Conservation (phyloP, 2,888 invertebrate species). For the Diaperis boleti region DNA sequence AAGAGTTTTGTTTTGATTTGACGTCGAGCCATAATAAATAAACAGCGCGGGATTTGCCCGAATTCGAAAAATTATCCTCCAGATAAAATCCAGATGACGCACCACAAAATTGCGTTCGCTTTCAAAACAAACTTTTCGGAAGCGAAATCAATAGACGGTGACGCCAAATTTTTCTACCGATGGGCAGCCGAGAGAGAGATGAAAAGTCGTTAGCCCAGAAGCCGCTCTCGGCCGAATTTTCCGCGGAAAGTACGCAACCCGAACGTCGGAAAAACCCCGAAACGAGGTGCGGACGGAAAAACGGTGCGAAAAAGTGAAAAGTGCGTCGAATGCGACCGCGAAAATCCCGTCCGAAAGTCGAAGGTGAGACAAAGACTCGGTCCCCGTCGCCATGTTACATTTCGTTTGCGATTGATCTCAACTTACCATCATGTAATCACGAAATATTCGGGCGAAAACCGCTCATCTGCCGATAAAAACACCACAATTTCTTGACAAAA, state of each 20-base stretch:
- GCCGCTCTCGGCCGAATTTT: constrained; percentile 25
- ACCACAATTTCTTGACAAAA: no score
- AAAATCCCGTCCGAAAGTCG: constrained; percentile 2
- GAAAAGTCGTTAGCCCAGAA: constrained; percentile 34
- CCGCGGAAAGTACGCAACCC: constrained; percentile 34
- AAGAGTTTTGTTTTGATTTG: constrained; percentile 19
- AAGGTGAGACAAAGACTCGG: constrained; percentile 37
- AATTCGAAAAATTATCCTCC: not conserved
- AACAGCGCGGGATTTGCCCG: constrained; percentile 1
- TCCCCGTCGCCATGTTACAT: constrained; percentile 67
- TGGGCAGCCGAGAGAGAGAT: constrained; percentile 43
- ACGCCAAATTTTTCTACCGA: constrained; percentile 54
- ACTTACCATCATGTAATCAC: constrained; percentile 78
- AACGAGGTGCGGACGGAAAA: not conserved
- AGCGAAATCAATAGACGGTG: constrained; percentile 54
- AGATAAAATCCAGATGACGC: constrained; percentile 12
- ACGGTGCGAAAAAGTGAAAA: not conserved
- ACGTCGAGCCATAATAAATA: constrained; percentile 20
- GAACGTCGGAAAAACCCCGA: not conserved
- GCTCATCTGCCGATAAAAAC: constrained; percentile 71
- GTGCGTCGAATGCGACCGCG: not conserved
- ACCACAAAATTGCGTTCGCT: constrained; percentile 3
- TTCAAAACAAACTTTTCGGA: constrained; percentile 37
- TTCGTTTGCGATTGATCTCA: constrained; percentile 63
- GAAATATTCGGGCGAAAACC: constrained; percentile 71